A percentile compares a stretch with the other conserved stretches of the same genome.
These are phyloP conservation scores for Phyllostomus hastatus DNA, from an alignment of 2,113 vertebrate genomes.

Conservation along the genomic window DNA sequence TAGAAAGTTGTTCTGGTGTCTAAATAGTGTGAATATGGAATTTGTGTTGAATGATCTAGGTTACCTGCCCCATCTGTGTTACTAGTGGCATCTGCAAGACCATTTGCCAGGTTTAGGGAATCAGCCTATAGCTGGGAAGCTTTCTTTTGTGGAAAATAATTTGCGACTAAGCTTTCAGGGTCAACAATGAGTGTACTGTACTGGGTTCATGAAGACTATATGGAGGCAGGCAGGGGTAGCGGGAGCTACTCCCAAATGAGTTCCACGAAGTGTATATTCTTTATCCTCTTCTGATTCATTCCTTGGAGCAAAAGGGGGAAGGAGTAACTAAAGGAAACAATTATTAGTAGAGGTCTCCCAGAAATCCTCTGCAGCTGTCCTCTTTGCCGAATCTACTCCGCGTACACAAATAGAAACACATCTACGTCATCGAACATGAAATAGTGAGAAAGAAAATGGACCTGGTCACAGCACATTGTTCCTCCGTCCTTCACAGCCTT, in stretches of 20 bases:
- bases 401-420: background rate
- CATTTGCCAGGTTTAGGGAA: background rate
- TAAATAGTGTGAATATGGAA: background rate
- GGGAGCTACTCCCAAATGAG: background rate
- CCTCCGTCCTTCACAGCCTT: background rate
- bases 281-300: background rate
- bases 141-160: background rate
- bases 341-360: background rate
- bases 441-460: background rate
- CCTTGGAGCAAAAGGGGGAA: background rate
- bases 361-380: background rate
- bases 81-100: background rate
- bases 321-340: background rate
- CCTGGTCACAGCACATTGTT: background rate
- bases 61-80: background rate
- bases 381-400: background rate
- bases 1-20: background rate
- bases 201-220: background rate
- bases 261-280: background rate
- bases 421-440: background rate
- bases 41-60: background rate
- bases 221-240: too few relatives aligned
- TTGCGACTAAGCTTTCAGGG: slow-evolving; percentile 14
- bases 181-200: background rate
- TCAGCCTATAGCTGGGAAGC: background rate